Evolutionary conservation across 2,113 vertebrate genomes (phyloP), one percentile per base, ranked within the genome.

Genomic region (Oreocharis arfaki): DNA sequence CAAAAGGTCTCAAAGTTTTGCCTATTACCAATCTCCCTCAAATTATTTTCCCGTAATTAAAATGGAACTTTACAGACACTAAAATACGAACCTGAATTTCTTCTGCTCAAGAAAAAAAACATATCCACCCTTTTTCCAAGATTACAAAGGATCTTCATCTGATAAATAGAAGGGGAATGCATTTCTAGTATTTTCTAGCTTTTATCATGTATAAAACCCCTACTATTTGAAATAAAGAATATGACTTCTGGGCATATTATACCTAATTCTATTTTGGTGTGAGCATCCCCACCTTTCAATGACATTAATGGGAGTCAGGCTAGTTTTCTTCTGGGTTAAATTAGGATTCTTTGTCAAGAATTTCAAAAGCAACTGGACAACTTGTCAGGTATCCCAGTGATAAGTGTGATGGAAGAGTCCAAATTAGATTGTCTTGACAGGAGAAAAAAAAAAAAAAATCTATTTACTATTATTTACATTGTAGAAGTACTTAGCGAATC

Each of bases 1-100:
- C 97, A 98, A 98, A 98, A 98, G 97, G 97, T 98, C 98, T 98
- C 96, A 94, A 97, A 98, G 97, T 98, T 98, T 98, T 98, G 89
- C 96, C 97, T 97, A 87, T 97, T 98, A 97, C 96, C 96, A 94
- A 93, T 97, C 93, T 97, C 94, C 64, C 87, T 98, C 96, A 96
- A 97, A 98, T 98, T 97, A 98, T 98, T 98, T 98, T 95, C 87
- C 96, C 49, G 0, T 98, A 98, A 98, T 98, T 98, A 98, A 98
- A 98, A 97, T 95, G 81, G 93, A 98, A 98, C 93, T 97, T 98
- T 97, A 92, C 88, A 56, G 76, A 81, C 96, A 96, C 93, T 95
- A 95, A 97, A 96, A 94, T 69, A 95, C 35, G 30, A 90, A 89
- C 87, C 96, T 95, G 92, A 96, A 90, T 97, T 97, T 95, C 42